Evolutionary conservation across 1,140 invertebrate species (phyloP).

Genomic region (Bombus vancouverensis): DNA sequence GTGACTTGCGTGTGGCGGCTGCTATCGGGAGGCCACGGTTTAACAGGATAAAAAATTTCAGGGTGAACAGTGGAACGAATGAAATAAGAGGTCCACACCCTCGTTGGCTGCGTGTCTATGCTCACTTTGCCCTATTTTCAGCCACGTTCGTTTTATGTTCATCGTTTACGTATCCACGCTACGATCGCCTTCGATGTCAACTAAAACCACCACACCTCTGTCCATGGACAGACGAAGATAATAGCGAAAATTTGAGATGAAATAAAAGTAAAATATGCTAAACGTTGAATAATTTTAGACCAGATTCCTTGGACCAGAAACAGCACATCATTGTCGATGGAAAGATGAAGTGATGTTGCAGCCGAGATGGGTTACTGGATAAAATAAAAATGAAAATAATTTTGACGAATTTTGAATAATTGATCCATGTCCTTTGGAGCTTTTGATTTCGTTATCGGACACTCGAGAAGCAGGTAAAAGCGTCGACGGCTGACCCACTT

Average conservation of each 20-base stretch:
- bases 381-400: background rate
- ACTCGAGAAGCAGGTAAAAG: background rate
- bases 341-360: constrained; percentile 1
- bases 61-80: constrained; percentile 16
- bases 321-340: background rate
- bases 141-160: constrained; percentile 28
- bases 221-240: constrained; percentile 26
- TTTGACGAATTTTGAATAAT: background rate
- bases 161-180: constrained; percentile 2
- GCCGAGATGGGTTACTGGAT: no score
- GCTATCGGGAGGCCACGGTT: background rate
- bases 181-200: constrained; percentile 30
- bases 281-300: no score
- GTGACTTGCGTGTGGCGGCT: background rate
- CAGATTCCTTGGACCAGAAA: no score
- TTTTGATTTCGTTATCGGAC: constrained; percentile 15
- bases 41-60: background rate
- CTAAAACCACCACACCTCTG: constrained; percentile 51
- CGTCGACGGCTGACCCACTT: constrained; percentile 16
- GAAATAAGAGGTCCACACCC: constrained; percentile 40
- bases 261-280: no score
- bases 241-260: no score
- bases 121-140: constrained; percentile 54
- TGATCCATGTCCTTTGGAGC: background rate
- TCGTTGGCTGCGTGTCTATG: constrained; percentile 44